These are phyloP conservation scores for Oncopodura yosiiana DNA, from an alignment of 1,140 invertebrate genomes.

Conservation along the genomic window DNA sequence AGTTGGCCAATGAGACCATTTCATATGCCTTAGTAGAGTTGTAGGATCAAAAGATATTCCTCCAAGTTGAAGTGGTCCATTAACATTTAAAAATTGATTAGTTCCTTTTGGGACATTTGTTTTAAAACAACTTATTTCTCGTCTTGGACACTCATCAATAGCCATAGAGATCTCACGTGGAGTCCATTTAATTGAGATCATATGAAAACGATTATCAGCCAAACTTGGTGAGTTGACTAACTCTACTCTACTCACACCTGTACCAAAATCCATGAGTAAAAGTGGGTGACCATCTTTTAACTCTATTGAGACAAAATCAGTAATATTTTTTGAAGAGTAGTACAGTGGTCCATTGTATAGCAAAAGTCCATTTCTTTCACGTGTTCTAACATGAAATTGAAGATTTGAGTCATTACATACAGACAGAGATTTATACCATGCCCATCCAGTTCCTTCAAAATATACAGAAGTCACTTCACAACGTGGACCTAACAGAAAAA, in stretches of 20 bases:
- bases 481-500: too few species aligned
- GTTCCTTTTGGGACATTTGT: slow-evolving; percentile 53
- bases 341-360: slow-evolving; percentile 82
- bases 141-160: slow-evolving; percentile 30
- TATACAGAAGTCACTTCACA: slow-evolving; percentile 80
- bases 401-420: slow-evolving; percentile 65
- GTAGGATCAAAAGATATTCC: slow-evolving; percentile 57
- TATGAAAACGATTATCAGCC: slow-evolving; percentile 65
- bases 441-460: slow-evolving; percentile 77
- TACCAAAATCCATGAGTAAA: slow-evolving; percentile 80
- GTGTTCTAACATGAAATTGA: slow-evolving; percentile 65
- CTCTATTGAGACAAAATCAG: slow-evolving; percentile 88
- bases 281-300: slow-evolving; percentile 71
- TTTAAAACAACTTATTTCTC: slow-evolving; percentile 20
- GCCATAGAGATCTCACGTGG: slow-evolving; percentile 42
- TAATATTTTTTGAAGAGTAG: slow-evolving; percentile 45
- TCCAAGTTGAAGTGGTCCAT: slow-evolving; percentile 76
- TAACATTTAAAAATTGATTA: slow-evolving; percentile 74
- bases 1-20: slow-evolving; percentile 57
- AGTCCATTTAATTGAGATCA: slow-evolving; percentile 66
- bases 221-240: slow-evolving; percentile 60
- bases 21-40: slow-evolving; percentile 45
- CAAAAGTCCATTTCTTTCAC: slow-evolving; percentile 64
- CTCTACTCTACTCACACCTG: slow-evolving; percentile 61
- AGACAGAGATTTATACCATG: slow-evolving; percentile 71